phyloP scores from a whole-genome alignment of 2,797 vertebrate species.

The Botia almorhae region DNA sequence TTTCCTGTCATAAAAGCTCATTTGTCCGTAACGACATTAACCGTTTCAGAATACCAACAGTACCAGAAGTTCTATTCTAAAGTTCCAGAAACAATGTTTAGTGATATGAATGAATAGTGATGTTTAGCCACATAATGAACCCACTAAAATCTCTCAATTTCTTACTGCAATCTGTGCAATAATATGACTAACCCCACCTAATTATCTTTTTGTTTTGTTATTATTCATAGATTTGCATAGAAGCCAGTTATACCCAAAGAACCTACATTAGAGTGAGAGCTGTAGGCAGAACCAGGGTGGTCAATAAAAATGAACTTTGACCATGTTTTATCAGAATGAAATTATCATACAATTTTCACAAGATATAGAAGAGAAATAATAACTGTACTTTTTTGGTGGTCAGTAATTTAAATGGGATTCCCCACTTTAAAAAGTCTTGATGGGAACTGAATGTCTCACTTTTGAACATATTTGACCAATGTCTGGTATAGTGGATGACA shows the following conservation, averaged over 20 bases:
- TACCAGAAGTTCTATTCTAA: not conserved
- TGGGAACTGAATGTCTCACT: not conserved
- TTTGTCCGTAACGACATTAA: not conserved
- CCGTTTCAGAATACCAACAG: not conserved
- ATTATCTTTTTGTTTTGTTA: not conserved
- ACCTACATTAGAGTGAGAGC: not conserved
- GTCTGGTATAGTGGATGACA: not conserved
- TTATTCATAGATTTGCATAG: not conserved
- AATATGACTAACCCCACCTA: constrained; percentile 4
- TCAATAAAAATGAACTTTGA: not conserved
- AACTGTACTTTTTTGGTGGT: not conserved
- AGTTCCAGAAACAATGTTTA: constrained; percentile 26
- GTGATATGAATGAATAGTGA: not conserved
- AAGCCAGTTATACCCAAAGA: not conserved
- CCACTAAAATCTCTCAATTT: not conserved
- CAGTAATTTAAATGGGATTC: not conserved
- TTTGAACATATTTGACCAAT: not conserved
- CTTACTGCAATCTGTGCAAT: not conserved
- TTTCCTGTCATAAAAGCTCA: not conserved
- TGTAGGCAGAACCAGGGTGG: not conserved
- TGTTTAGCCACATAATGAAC: not conserved
- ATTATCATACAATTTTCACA: not conserved
- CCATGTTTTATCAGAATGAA: not conserved
- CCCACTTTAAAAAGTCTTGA: not conserved
- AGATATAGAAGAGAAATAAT: not conserved